phyloP scores from a whole-genome alignment of 2,888 invertebrate species.

The Loripinus fragilis region DNA sequence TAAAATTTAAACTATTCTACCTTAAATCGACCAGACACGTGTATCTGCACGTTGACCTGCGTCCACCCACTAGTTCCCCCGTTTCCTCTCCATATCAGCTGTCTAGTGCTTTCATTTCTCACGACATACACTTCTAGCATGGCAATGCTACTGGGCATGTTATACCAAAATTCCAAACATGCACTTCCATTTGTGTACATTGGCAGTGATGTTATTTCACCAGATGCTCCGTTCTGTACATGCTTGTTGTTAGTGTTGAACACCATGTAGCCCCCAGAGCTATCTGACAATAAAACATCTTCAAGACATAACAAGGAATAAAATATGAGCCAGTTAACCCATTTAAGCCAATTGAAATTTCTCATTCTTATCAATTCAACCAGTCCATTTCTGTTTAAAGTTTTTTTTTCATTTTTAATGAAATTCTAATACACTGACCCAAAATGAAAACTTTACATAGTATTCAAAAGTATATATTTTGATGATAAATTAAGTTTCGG shows the following conservation, averaged over 20 bases:
- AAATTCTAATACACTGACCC: too few species aligned
- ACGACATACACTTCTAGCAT: slow-evolving; percentile 3
- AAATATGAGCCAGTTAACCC: too few species aligned
- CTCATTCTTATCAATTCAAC: too few species aligned
- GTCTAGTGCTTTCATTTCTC: not conserved
- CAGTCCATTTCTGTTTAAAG: too few species aligned
- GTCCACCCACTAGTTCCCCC: slow-evolving; percentile 5
- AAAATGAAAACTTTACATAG: too few species aligned
- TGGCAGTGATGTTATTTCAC: slow-evolving; percentile 16
- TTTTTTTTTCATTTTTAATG: too few species aligned
- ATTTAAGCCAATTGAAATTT: too few species aligned
- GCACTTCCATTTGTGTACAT: not conserved
- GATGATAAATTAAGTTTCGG: too few species aligned
- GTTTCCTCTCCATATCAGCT: not conserved
- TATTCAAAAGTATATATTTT: too few species aligned
- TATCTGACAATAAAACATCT: slow-evolving; percentile 25
- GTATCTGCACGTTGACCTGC: not conserved
- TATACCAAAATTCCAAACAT: slow-evolving; percentile 22
- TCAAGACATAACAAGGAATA: too few species aligned
- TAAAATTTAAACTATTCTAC: too few species aligned
- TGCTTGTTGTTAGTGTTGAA: slow-evolving; percentile 53
- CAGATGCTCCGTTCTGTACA: slow-evolving; percentile 39
- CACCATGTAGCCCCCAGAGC: slow-evolving; percentile 39
- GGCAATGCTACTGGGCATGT: slow-evolving; percentile 14
- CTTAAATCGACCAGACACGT: not conserved